A percentile compares a stretch with the other conserved stretches of the same genome.
Conservation (phyloP, 2,113 vertebrate genomes). For the Empidonax alnorum region DNA sequence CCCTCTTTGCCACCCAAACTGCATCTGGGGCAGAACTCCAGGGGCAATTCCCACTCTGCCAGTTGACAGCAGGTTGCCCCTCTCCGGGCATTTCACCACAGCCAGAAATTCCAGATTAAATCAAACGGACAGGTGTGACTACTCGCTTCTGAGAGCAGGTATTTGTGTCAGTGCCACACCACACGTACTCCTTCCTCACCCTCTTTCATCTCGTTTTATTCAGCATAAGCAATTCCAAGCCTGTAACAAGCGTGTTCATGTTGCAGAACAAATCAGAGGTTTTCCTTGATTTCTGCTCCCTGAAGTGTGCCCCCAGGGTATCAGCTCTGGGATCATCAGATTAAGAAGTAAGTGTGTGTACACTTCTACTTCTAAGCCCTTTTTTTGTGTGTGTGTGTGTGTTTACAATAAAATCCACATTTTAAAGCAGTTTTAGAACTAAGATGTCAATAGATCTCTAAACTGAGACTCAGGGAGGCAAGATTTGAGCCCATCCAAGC, state of each 20-base stretch:
- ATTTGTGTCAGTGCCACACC: background rate
- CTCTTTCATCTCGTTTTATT: background rate
- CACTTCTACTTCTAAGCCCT: background rate
- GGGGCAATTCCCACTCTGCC: background rate
- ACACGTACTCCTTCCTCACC: background rate
- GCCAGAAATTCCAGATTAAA: background rate
- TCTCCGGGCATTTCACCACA: background rate
- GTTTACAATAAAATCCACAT: conserved; percentile 11
- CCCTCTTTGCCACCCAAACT: background rate
- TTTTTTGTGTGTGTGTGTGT: background rate
- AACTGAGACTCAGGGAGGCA: background rate
- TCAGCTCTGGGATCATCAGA: background rate
- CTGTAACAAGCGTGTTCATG: background rate
- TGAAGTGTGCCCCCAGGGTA: conserved; percentile 10
- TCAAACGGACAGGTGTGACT: fast-evolving
- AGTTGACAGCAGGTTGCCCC: background rate
- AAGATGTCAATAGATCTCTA: background rate
- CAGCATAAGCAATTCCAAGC: background rate
- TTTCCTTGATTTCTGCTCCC: conserved; percentile 26
- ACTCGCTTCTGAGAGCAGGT: background rate
- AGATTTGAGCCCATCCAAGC: background rate
- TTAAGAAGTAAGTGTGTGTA: background rate
- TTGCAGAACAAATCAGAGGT: conserved; percentile 27
- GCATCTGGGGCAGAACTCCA: background rate
- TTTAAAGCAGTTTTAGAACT: background rate